phyloP scores from a whole-genome alignment of 2,888 invertebrate genomes.

The Drosophila pullipes region DNA sequence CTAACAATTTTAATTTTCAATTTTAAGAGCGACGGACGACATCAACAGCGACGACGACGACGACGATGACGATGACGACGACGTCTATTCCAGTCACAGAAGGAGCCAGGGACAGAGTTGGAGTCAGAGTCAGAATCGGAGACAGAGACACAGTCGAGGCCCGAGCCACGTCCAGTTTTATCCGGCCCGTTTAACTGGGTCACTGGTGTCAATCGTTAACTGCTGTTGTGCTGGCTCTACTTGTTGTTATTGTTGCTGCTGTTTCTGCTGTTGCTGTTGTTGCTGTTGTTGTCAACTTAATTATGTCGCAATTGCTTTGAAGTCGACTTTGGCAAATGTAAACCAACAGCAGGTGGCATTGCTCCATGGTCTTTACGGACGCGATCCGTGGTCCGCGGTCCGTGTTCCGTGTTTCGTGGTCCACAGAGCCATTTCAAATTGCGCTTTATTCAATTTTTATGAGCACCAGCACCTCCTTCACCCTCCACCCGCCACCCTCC shows the following conservation, averaged over 20 bases:
- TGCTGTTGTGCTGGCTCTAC: constrained; percentile 43
- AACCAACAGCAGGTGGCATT: constrained; percentile 63
- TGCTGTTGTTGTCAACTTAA: constrained; percentile 76
- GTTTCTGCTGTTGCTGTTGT: constrained; percentile 34
- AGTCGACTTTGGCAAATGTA: constrained; percentile 74
- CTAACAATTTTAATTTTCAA: constrained; percentile 80
- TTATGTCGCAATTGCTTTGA: constrained; percentile 80
- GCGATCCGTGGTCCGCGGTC: not conserved
- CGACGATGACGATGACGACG: constrained; percentile 40
- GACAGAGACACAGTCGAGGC: constrained; percentile 1
- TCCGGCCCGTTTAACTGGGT: constrained; percentile 67
- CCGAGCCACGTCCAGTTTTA: constrained; percentile 57
- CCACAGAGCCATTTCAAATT: constrained; percentile 64
- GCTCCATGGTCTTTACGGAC: constrained; percentile 23
- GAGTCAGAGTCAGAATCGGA: constrained; percentile 19
- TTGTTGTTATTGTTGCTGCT: constrained; percentile 18
- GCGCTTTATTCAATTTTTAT: constrained; percentile 77
- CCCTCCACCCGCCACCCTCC: not conserved
- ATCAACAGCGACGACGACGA: constrained; percentile 28
- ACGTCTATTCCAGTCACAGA: constrained; percentile 43
- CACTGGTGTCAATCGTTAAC: constrained; percentile 74
- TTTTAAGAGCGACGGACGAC: constrained; percentile 60
- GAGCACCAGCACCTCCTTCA: constrained; percentile 23
- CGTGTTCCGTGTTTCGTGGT: constrained; percentile 18
- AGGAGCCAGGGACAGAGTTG: constrained; percentile 7